Evolutionary conservation across 2,113 vertebrate genomes (phyloP), one percentile per base, ranked within the genome.

Genomic region (Eubucco bourcierii): DNA sequence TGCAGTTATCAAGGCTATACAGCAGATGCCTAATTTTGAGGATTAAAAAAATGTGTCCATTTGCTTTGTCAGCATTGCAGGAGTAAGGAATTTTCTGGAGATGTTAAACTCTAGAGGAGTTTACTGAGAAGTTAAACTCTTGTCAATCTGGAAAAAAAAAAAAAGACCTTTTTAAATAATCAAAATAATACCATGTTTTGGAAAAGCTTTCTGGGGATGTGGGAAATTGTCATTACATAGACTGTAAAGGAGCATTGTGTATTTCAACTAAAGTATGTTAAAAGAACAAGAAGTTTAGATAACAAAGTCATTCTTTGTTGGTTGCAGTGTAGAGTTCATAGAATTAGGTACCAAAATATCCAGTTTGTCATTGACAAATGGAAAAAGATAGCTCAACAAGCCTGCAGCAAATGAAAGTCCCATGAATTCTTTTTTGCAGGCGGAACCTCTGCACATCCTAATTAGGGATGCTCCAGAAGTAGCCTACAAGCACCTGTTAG

Each of bases 371-470:
- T 14, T 34, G 31, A 58, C 5, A 19, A 16, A 31, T 72, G 39
- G 24, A 67, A 92, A 46, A 24, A 67, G 46, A 31, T 12, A 61
- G 15, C 29, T 75, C 50, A 20, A n/a, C 10, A 44, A 60, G 24
- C 6, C 10, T 60, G 17, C 50, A 79, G 44, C 18, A 55, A 59
- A 59, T 59, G 41, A 67, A 63, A 63, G 53, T 41, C 39, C 14
- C 4, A 1, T 15, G 23, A 15, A 11, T 33, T 50, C n/a, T 73
- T 33, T 31, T 52, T 63, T 28, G 5, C 61, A n/a, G 31, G 28
- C 20, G 27, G 24, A 4, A 24, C 3, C 14, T 46, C 31, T 73
- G 27, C 1, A 0, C 4, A 1, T 44, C 21, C 46, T 52, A 24
- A 34, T 59, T 20, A 68, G 44, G n/a, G 50, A 25, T 29, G 44